Conservation (phyloP, 2,797 vertebrate species). For the Nyctalus aviator region DNA sequence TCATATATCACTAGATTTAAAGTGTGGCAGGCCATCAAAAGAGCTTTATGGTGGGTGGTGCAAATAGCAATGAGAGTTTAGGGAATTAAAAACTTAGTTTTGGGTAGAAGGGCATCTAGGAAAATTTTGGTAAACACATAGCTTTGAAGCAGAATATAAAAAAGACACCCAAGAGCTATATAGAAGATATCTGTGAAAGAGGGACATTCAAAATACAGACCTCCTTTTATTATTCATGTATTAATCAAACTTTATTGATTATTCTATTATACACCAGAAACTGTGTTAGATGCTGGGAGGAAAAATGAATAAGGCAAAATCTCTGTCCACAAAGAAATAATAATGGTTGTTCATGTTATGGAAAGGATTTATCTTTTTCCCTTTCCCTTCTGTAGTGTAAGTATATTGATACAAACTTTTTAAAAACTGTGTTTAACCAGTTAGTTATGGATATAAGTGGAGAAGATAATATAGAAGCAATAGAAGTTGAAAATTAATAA, state of each 20-base stretch:
- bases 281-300: neutral
- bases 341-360: neutral
- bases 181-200: neutral
- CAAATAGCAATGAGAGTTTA: neutral
- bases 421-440: neutral
- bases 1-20: neutral
- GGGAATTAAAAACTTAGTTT: neutral
- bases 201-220: neutral
- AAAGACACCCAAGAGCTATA: neutral
- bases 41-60: neutral
- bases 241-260: neutral
- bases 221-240: neutral
- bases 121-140: neutral
- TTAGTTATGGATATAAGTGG: constrained; percentile 5
- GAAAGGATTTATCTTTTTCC: neutral
- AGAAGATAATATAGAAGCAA: neutral
- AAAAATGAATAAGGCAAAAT: neutral
- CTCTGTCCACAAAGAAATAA: neutral
- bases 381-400: neutral
- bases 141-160: neutral
- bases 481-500: constrained; percentile 6
- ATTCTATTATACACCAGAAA: neutral
- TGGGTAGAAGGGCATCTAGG: neutral
- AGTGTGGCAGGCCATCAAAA: neutral
- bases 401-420: neutral